A percentile compares a stretch with the other conserved stretches of the same genome.
Conservation (phyloP, 2,113 vertebrate genomes). For the Henicopernis longicauda region DNA sequence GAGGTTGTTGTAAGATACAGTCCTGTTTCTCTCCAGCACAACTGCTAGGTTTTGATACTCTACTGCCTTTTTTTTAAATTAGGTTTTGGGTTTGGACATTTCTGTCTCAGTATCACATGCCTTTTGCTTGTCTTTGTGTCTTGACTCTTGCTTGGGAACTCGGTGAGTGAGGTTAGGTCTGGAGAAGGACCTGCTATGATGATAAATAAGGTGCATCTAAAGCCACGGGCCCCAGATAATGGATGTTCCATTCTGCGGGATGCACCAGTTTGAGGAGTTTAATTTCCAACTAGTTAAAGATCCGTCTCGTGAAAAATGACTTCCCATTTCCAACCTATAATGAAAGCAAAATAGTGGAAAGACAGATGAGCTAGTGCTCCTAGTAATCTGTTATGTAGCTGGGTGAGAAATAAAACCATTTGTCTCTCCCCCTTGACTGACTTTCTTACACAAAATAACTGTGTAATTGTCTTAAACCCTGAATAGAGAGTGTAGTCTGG, state of each 20-base stretch:
- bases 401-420: constrained; percentile 71
- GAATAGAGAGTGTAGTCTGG: constrained; percentile 19
- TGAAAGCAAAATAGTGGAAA: constrained; percentile 67
- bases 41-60: neutral
- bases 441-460: constrained; percentile 63
- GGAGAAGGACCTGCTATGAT: neutral
- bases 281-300: constrained; percentile 62
- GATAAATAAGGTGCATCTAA: constrained; percentile 7
- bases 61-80: neutral
- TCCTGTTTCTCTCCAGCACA: neutral
- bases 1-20: neutral
- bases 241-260: constrained; percentile 33
- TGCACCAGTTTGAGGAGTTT: constrained; percentile 13
- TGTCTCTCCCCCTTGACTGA: constrained; percentile 45
- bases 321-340: constrained; percentile 68
- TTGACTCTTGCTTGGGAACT: neutral
- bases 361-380: constrained; percentile 58
- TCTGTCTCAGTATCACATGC: neutral
- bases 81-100: neutral
- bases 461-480: constrained; percentile 72
- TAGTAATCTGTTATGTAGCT: constrained; percentile 61
- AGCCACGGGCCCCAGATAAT: constrained; percentile 19
- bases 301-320: constrained; percentile 66
- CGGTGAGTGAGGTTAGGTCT: neutral
- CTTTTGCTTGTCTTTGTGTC: neutral